These are phyloP conservation scores for Hylia prasina DNA, from an alignment of 2,113 vertebrate species.

Conservation along the genomic window DNA sequence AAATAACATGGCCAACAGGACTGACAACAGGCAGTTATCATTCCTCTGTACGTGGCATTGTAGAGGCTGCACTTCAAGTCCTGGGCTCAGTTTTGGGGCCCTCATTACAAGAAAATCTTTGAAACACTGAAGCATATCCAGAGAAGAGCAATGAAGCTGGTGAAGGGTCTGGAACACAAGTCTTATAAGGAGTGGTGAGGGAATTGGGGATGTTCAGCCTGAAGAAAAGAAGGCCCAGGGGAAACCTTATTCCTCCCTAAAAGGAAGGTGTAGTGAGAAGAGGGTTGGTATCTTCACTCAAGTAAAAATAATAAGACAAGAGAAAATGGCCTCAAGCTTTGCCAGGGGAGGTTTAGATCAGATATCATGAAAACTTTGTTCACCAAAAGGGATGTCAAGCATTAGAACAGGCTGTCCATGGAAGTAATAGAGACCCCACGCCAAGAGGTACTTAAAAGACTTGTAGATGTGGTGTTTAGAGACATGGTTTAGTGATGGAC, in stretches of 20 bases:
- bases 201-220: neutral
- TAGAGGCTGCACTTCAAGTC: neutral
- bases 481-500: neutral
- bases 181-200: neutral
- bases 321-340: neutral
- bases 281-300: neutral
- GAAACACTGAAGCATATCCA: neutral
- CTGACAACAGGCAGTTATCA: neutral
- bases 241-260: neutral
- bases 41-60: neutral
- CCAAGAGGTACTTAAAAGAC: neutral
- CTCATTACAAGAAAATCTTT: neutral
- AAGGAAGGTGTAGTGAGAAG: neutral
- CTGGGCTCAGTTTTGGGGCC: neutral
- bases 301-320: neutral
- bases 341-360: neutral
- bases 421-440: neutral
- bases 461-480: neutral
- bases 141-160: rapidly evolving
- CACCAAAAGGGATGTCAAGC: neutral
- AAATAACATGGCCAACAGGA: neutral
- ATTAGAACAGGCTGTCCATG: neutral
- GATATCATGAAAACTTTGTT: rapidly evolving
- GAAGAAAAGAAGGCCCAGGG: neutral
- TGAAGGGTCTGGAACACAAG: neutral